Percentiles rank a stretch among this genome's conserved stretches.
These are phyloP conservation scores for Melanotaenia pygmaea DNA, from an alignment of 2,797 vertebrate genomes.

Conservation along the genomic window DNA sequence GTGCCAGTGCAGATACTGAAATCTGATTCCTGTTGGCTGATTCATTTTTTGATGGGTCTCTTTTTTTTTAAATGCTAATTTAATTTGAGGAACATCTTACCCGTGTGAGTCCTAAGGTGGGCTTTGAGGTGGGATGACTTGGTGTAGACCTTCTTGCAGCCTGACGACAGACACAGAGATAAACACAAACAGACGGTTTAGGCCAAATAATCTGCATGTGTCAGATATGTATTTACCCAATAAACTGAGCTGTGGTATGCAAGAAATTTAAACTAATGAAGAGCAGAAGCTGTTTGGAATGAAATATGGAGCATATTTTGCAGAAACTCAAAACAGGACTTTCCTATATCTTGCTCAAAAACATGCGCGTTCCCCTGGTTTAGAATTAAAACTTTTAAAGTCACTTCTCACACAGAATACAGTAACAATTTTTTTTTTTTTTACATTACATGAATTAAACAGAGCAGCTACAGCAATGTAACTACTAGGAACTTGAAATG, in stretches of 20 bases:
- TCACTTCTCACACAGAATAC: neutral
- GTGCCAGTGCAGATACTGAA: slow-evolving; percentile 74
- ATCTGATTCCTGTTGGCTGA: slow-evolving; percentile 61
- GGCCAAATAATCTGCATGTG: slow-evolving; percentile 53
- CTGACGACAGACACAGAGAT: slow-evolving; percentile 77
- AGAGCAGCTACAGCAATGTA: slow-evolving; percentile 30
- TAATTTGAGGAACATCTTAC: slow-evolving; percentile 83
- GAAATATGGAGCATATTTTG: slow-evolving; percentile 33
- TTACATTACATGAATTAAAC: neutral
- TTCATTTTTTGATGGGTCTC: slow-evolving; percentile 38
- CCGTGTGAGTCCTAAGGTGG: slow-evolving; percentile 98
- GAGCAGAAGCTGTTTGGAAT: slow-evolving; percentile 55
- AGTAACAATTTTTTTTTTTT: neutral
- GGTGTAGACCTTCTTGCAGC: slow-evolving; percentile 99
- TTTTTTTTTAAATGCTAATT: slow-evolving; percentile 37
- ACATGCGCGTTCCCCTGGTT: neutral
- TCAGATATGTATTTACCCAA: slow-evolving; percentile 62
- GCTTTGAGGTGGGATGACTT: slow-evolving; percentile 99
- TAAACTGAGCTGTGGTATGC: slow-evolving; percentile 54
- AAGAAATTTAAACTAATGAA: slow-evolving; percentile 65
- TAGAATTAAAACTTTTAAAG: neutral
- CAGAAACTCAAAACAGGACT: slow-evolving; percentile 17
- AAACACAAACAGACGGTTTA: slow-evolving; percentile 66
- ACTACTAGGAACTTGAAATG: slow-evolving; percentile 37
- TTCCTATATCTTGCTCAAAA: neutral